phyloP scores from a whole-genome alignment of 2,113 vertebrate species.

The Leiothrix lutea region DNA sequence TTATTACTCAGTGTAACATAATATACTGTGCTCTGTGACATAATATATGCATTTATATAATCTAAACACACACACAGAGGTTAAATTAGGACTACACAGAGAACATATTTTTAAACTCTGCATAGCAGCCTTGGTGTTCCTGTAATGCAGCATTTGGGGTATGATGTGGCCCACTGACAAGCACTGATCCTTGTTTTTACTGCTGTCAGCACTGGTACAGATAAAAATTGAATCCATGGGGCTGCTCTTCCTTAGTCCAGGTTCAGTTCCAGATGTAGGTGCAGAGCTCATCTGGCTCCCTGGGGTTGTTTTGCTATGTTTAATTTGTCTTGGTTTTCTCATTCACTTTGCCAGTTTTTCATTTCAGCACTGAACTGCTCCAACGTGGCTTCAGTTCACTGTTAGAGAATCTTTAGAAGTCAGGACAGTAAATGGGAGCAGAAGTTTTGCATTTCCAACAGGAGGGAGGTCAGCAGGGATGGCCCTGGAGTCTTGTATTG shows the following conservation, averaged over 20 bases:
- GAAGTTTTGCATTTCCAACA: background rate
- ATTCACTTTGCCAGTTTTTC: background rate
- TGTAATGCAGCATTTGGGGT: background rate
- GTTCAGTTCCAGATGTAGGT: background rate
- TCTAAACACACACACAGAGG: background rate
- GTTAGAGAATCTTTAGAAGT: background rate
- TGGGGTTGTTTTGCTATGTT: background rate
- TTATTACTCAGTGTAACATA: background rate
- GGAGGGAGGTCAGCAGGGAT: background rate
- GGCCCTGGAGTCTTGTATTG: background rate
- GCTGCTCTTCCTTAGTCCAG: background rate
- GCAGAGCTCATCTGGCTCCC: background rate
- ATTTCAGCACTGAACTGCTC: background rate
- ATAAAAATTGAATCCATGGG: background rate
- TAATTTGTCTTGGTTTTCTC: background rate
- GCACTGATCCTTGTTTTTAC: background rate
- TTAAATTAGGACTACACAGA: background rate
- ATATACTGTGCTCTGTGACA: too few relatives aligned
- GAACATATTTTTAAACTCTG: background rate
- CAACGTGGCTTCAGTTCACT: background rate
- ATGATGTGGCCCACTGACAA: background rate
- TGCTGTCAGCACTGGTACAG: background rate
- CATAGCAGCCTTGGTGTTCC: background rate
- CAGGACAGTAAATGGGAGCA: background rate
- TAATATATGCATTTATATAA: background rate